Evolutionary conservation across 2,797 vertebrate species (phyloP).

Genomic region (Clamator glandarius): DNA sequence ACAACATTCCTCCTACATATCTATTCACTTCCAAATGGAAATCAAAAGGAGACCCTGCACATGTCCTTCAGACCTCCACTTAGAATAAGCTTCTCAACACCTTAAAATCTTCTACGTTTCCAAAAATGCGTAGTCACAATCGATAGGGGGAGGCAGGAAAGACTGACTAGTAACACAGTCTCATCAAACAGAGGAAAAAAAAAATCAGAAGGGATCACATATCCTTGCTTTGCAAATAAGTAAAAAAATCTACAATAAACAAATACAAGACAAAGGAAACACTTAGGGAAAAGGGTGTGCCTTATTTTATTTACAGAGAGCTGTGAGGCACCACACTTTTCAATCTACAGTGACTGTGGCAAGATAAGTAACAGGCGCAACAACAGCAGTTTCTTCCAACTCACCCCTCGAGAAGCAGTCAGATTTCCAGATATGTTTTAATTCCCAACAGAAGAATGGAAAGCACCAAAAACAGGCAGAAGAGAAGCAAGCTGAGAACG

Average conservation of each 20-base stretch:
- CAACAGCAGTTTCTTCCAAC: neutral
- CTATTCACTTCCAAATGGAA: neutral
- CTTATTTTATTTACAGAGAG: neutral
- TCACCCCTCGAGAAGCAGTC: neutral
- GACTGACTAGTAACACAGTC: neutral
- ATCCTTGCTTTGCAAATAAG: neutral
- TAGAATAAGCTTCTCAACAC: neutral
- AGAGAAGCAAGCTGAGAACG: neutral
- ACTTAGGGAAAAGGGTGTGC: neutral
- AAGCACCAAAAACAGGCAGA: neutral
- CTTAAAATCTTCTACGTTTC: neutral
- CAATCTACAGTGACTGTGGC: neutral
- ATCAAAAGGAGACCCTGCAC: neutral
- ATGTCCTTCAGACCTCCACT: neutral
- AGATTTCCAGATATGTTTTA: neutral
- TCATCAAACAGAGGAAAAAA: neutral
- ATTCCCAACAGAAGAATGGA: neutral
- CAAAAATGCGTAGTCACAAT: accelerated
- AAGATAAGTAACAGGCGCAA: neutral
- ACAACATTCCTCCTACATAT: neutral
- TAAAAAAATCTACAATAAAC: neutral
- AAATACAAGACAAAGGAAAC: neutral
- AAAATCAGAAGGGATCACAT: neutral
- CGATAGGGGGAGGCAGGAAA: neutral
- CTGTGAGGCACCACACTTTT: neutral